Percentiles rank a stretch among this genome's conserved stretches.
Conservation (phyloP, 2,888 invertebrate genomes). For the Petrolisthes manimaculis region DNA sequence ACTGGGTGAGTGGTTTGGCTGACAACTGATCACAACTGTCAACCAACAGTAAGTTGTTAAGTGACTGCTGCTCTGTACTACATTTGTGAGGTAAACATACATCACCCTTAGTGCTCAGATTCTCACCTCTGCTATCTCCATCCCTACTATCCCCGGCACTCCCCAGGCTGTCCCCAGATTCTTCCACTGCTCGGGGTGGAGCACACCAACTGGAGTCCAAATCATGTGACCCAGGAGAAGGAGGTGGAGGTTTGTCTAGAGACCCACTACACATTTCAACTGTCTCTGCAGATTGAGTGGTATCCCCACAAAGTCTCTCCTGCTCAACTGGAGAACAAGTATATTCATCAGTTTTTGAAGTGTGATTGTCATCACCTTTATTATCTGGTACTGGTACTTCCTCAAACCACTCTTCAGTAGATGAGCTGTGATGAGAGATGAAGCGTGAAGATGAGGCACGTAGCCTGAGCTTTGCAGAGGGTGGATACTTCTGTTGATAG, state of each 20-base stretch:
- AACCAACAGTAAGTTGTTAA: conserved; percentile 58
- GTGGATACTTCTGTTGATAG: conserved; percentile 39
- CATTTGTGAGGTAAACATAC: conserved; percentile 16
- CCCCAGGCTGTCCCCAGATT: conserved; percentile 43
- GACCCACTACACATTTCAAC: conserved; percentile 20
- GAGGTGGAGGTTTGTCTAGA: conserved; percentile 37
- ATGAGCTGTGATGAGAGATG: conserved; percentile 64
- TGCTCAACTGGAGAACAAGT: not conserved
- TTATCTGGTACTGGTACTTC: conserved; percentile 44
- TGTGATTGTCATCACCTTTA: conserved; percentile 13
- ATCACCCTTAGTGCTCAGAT: conserved; percentile 39
- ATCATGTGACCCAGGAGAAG: conserved; percentile 32
- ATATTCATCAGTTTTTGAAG: not conserved
- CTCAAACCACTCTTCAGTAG: conserved; percentile 65
- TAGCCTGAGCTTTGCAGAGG: conserved; percentile 48
- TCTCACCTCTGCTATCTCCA: conserved; percentile 38
- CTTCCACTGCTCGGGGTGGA: conserved; percentile 30
- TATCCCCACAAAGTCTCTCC: conserved; percentile 3
- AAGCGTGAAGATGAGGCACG: conserved; percentile 56
- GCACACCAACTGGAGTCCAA: conserved; percentile 19
- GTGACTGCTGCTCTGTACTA: conserved; percentile 60
- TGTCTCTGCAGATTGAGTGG: conserved; percentile 14
- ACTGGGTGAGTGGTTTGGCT: conserved; percentile 46
- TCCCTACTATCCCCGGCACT: conserved; percentile 44
- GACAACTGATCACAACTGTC: conserved; percentile 57